Evolutionary conservation across 37 sponge, comb jelly and placozoan species (phyloP).

Genomic region (Tethya wilhelma): DNA sequence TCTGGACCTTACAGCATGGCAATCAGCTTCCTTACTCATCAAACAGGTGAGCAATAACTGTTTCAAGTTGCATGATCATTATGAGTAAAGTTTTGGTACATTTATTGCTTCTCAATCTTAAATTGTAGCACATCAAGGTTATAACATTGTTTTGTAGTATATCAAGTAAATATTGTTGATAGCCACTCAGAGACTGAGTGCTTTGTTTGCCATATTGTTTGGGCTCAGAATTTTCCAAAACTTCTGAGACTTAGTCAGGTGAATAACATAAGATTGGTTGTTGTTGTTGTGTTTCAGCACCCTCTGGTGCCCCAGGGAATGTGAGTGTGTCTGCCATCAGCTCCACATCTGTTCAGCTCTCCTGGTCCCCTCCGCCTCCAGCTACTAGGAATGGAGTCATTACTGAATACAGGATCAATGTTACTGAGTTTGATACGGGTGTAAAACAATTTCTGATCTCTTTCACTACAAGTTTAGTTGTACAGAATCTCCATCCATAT

Average conservation of each 20-base stretch:
- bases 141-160: too few relatives aligned
- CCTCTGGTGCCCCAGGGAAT: conserved; percentile 15
- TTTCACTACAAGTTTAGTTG: not conserved
- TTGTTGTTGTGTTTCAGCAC: conserved; percentile 10
- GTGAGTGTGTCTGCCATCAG: not conserved
- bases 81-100: too few relatives aligned
- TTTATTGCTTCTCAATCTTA: too few relatives aligned
- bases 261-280: too few relatives aligned
- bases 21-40: not conserved
- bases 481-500: conserved; percentile 33
- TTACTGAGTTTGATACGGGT: conserved; percentile 39
- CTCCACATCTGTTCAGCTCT: conserved; percentile 1
- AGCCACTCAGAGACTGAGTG: too few relatives aligned
- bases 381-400: conserved; percentile 40
- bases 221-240: too few relatives aligned
- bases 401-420: conserved; percentile 23
- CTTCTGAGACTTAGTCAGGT: not conserved
- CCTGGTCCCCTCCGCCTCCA: conserved; percentile 24
- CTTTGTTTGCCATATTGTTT: too few relatives aligned
- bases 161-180: too few relatives aligned
- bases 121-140: too few relatives aligned
- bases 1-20: conserved; percentile 9
- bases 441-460: not conserved
- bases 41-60: conserved; percentile 18
- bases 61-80: too few relatives aligned